Evolutionary conservation across 2,797 vertebrate genomes (phyloP), one percentile per base, ranked within the genome.

Genomic region (Ceryle rudis): DNA sequence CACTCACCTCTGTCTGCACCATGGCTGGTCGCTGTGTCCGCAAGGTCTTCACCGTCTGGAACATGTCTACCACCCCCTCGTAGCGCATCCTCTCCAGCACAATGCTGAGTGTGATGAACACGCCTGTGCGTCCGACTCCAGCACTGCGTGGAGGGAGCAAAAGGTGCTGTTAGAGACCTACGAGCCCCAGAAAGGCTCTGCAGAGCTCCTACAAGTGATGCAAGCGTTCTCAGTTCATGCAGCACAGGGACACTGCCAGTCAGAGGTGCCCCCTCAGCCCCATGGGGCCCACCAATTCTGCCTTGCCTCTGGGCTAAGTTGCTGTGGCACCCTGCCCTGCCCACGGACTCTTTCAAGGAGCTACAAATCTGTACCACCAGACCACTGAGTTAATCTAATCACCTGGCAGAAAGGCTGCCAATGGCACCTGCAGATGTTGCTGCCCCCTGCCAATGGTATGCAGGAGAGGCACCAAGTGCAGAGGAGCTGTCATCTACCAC

Each of bases 41-140:
- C 89, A 99, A 98, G 31, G 98, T 99, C 98, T 99, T 99, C 97
- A 99, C 98, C 0, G 99, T 99, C 98, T 99, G 99, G 98, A 99
- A 99, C 98, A 99, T 98, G 97, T 99, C 99, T 20, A 99, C 99
- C 94, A 99, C 99, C 1, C 99, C 99, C 96, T 99, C 99, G 0
- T 99, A 99, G 96, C 99, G 98, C 99, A 99, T 99, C 90, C 99
- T 98, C 98, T 99, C 99, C 98, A 99, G 97, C 85, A 99, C 98
- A 5, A 99, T 99, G 97, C 99, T 99, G 91, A 99, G 98, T 0
- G 99, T 99, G 97, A 99, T 99, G 97, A 99, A 99, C 61, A 99
- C 99, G 1, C 99, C 99, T 0, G 99, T 99, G 89, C 99, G 98
- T 60, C 99, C 99, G n/a, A 99, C 99, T 15, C 99, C 99, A 37